Evolutionary conservation across 2,888 invertebrate genomes (phyloP).

Genomic region (Drosophila leonis): DNA sequence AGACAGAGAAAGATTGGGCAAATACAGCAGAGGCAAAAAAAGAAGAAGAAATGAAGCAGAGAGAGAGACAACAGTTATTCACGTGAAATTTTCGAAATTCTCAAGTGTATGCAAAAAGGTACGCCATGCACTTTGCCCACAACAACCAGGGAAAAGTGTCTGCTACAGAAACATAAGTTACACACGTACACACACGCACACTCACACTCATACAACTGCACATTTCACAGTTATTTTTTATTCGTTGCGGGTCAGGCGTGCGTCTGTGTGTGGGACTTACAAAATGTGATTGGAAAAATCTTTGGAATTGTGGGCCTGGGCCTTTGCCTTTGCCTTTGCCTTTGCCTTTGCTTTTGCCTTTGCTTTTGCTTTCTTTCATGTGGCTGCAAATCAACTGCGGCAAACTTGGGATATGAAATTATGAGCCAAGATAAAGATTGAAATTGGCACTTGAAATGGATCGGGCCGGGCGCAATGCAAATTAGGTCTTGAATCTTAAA

Average conservation of each 20-base stretch:
- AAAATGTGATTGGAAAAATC: constrained; percentile 32
- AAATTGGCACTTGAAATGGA: background rate
- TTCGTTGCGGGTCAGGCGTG: constrained; percentile 20
- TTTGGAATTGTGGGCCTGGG: constrained; percentile 26
- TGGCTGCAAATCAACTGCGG: constrained; percentile 32
- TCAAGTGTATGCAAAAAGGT: constrained; percentile 45
- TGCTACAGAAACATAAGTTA: constrained; percentile 15
- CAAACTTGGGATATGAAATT: constrained; percentile 27
- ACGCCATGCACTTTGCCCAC: constrained; percentile 20
- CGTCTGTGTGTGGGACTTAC: constrained; percentile 1
- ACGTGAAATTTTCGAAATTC: constrained; percentile 58
- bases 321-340: background rate
- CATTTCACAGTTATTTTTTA: constrained; percentile 28
- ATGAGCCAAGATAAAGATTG: constrained; percentile 9
- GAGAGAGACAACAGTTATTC: constrained; percentile 46
- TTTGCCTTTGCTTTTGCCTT: background rate
- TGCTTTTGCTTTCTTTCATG: background rate
- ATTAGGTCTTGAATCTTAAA: background rate
- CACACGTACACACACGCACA: constrained; percentile 1
- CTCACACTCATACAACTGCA: constrained; percentile 17
- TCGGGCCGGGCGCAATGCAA: background rate
- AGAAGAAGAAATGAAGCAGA: too few relatives aligned
- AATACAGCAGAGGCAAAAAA: constrained; percentile 4
- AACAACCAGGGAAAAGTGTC: background rate
- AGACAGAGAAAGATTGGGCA: constrained; percentile 4